Conservation (phyloP, 2,797 vertebrate genomes). For the Lagorchestes hirsutus region DNA sequence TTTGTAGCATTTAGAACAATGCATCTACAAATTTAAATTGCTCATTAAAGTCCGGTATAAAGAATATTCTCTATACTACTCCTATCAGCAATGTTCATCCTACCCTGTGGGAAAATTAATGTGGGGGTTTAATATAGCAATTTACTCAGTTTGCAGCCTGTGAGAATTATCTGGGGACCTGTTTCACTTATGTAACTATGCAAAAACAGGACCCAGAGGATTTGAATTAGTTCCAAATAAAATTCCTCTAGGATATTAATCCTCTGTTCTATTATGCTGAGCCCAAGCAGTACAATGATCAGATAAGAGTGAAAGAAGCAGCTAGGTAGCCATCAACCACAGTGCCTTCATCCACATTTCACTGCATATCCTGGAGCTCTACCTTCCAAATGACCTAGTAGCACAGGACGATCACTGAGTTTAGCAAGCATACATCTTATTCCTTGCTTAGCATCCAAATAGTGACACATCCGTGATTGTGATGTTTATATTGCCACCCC, state of each 20-base stretch:
- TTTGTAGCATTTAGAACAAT: not conserved
- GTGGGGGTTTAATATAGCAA: not conserved
- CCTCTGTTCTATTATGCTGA: not conserved
- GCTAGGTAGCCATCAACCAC: not conserved
- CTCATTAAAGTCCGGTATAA: not conserved
- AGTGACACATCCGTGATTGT: not conserved
- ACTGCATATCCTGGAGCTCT: not conserved
- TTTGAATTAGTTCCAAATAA: slow-evolving; percentile 5
- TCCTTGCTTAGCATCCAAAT: not conserved
- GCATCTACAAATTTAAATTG: not conserved
- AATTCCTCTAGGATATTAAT: slow-evolving; percentile 8
- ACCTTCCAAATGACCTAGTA: not conserved
- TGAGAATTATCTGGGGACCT: not conserved
- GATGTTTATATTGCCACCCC: not conserved
- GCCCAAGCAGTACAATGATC: not conserved
- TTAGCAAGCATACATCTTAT: not conserved
- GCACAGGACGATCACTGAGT: not conserved
- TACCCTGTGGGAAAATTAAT: not conserved
- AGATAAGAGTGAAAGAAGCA: not conserved
- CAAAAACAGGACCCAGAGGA: not conserved
- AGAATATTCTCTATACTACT: not conserved
- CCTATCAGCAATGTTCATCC: not conserved
- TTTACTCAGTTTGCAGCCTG: not conserved
- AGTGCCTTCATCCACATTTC: not conserved
- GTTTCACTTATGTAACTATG: slow-evolving; percentile 6